Evolutionary conservation across 1,140 invertebrate genomes (phyloP), one percentile per base, ranked within the genome.

Genomic region (Cotesia typhae): DNA sequence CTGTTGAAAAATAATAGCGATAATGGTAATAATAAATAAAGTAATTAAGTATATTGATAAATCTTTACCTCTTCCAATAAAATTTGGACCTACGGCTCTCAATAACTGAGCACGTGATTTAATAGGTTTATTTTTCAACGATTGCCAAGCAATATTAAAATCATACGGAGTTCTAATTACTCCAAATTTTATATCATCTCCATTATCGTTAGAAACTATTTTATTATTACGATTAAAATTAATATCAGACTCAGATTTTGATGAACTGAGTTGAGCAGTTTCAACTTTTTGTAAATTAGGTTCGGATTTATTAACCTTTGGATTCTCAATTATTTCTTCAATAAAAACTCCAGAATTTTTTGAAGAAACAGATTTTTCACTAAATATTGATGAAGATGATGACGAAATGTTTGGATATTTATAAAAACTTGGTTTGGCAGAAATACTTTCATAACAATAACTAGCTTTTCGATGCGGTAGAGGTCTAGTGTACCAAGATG

Each of bases 71-170:
- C 20, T 67, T 41, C 61, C 63, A 35, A 84, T 73, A 36, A 81
- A 75, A 4, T 78, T 67, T 9, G 74, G 64, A 7, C 66, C 59
- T 35, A 82, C 20, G 63, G 71, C 70, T 65, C 76, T 76, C 9
- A 84, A 52, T 12, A 84, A 67, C 72, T 79, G 66, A 10, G 81
- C 81, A 4, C 73, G 76, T n/a, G 63, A 17, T 67, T 73, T 41
- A 12, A 76, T 66, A 47, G 52, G 17, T 51, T 80, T 41, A n/a
- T 73, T 53, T 60, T 77, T 76, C 9, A 80, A 47, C n/a, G 77
- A 77, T 10, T 76, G 72, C 81, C 81, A 82, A 17, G 67, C 12
- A 14, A 74, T 68, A 61, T 74, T 47, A 64, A 82, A 82, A 71
- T 82, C 80, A 47, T 80, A 81, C 1, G 78, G 73, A 3, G 53